These are phyloP conservation scores for Hyposoter didymator DNA, from an alignment of 2,888 invertebrate species.

Conservation along the genomic window DNA sequence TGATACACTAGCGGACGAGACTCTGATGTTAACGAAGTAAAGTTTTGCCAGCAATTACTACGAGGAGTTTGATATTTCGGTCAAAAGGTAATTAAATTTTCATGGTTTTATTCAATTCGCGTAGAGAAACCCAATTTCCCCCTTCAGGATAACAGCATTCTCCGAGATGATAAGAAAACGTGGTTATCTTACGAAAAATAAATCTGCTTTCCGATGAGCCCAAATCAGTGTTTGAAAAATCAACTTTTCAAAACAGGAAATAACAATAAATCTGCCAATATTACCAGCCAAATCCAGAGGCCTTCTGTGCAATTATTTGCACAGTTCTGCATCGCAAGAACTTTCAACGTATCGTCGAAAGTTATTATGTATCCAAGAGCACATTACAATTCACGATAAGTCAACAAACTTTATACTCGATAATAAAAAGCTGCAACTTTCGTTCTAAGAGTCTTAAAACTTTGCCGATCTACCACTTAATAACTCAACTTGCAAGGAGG, in stretches of 20 bases:
- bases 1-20: background rate
- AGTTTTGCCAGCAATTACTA: background rate
- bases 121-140: background rate
- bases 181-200: background rate
- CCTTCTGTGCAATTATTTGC: background rate
- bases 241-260: background rate
- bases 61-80: slow-evolving; percentile 15
- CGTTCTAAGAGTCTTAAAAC: slow-evolving; percentile 36
- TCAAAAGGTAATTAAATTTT: slow-evolving; percentile 1
- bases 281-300: background rate
- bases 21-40: background rate
- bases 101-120: slow-evolving; percentile 6
- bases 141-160: background rate
- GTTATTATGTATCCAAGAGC: slow-evolving; percentile 18
- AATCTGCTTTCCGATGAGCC: background rate
- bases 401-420: slow-evolving; percentile 26
- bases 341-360: background rate
- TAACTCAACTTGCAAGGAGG: slow-evolving; percentile 23
- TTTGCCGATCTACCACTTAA: slow-evolving; percentile 19
- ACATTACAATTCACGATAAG: slow-evolving; percentile 40
- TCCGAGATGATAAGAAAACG: background rate
- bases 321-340: background rate
- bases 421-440: slow-evolving; percentile 46
- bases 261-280: slow-evolving; percentile 2
- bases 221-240: slow-evolving; percentile 3